Conservation (phyloP, 23 tunicate species). For the Trididemnum nubilum region DNA sequence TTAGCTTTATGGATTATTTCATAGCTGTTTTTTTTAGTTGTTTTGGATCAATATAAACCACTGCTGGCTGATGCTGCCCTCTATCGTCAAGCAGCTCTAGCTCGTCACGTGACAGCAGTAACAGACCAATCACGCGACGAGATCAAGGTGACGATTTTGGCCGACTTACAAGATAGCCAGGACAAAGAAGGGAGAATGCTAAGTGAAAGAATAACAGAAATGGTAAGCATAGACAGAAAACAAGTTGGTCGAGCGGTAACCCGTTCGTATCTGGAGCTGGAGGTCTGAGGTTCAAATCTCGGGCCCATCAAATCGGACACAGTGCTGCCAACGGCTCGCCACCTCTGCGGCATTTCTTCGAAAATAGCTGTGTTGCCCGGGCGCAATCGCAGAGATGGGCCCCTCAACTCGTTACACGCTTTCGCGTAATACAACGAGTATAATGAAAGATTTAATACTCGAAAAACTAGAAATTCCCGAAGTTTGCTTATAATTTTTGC, state of each 20-base stretch:
- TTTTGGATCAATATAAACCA: slow-evolving; percentile 34
- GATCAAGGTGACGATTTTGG: slow-evolving; percentile 55
- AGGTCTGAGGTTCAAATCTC: too few relatives aligned
- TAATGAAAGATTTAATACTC: too few relatives aligned
- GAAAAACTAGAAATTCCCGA: neutral
- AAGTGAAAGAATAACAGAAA: slow-evolving; percentile 26
- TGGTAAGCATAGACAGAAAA: slow-evolving; percentile 54
- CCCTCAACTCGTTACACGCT: too few relatives aligned
- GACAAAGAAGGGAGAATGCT: slow-evolving; percentile 40
- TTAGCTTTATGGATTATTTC: too few relatives aligned
- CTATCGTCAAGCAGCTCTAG: slow-evolving; percentile 49
- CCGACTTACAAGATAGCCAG: slow-evolving; percentile 69
- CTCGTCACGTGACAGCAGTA: slow-evolving; percentile 41
- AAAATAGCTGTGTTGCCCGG: too few relatives aligned
- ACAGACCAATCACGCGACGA: slow-evolving; percentile 51
- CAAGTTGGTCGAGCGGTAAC: too few relatives aligned
- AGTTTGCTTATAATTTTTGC: neutral
- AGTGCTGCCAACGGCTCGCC: too few relatives aligned
- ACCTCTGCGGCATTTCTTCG: too few relatives aligned
- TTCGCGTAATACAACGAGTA: too few relatives aligned
- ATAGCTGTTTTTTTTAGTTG: slow-evolving; percentile 45
- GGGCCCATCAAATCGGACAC: too few relatives aligned
- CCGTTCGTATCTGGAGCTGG: too few relatives aligned
- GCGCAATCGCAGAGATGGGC: too few relatives aligned
- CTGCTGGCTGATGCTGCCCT: slow-evolving; percentile 57